A percentile compares a stretch with the other conserved stretches of the same genome.
These are phyloP conservation scores for Branchinecta lindahli DNA, from an alignment of 1,140 invertebrate species.

Conservation along the genomic window DNA sequence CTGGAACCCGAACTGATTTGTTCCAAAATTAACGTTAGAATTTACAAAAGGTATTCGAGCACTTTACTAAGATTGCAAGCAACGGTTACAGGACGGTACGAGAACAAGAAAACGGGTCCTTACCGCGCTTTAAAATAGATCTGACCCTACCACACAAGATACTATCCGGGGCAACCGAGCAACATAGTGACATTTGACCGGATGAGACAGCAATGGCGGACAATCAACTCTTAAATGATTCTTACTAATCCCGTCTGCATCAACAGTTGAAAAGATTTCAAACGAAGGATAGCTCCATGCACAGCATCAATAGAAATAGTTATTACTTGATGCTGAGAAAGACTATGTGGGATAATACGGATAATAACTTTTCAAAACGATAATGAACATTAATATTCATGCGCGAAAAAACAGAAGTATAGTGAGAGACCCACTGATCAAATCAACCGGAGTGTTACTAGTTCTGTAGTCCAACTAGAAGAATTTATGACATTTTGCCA, in stretches of 20 bases:
- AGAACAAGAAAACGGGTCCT: too few relatives aligned
- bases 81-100: constrained; percentile 7
- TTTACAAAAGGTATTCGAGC: constrained; percentile 9
- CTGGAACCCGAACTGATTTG: constrained; percentile 4
- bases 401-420: constrained; percentile 1
- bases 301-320: too few relatives aligned
- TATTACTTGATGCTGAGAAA: neutral
- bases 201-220: too few relatives aligned
- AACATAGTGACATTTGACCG: neutral
- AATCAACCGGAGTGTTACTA: neutral
- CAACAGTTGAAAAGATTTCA: too few relatives aligned
- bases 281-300: too few relatives aligned
- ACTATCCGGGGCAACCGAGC: neutral
- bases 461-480: too few relatives aligned
- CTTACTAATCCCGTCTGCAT: too few relatives aligned
- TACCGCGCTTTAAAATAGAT: too few relatives aligned
- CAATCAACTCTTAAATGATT: too few relatives aligned
- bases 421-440: constrained; percentile 1
- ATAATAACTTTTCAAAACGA: neutral
- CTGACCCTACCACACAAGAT: neutral
- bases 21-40: constrained; percentile 6
- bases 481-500: constrained; percentile 5
- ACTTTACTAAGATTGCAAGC: constrained; percentile 1
- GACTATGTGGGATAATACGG: neutral
- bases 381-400: neutral